Conservation (phyloP, 2,888 invertebrate genomes). For the Elmis aenea region DNA sequence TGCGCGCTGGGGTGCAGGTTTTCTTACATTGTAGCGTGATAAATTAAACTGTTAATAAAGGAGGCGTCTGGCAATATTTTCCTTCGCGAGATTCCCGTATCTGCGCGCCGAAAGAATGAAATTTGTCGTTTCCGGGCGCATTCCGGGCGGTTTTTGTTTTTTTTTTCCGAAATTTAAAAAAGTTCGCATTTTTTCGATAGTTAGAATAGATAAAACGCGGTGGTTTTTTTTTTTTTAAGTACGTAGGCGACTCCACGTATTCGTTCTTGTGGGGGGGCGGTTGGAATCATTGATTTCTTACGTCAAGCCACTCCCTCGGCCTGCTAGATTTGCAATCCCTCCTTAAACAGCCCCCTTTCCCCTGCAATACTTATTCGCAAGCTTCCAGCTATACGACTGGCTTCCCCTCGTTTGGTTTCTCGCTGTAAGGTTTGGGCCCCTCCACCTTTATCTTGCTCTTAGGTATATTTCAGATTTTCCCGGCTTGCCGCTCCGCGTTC, state of each 20-base stretch:
- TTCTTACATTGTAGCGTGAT: constrained; percentile 27
- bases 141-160: too few relatives aligned
- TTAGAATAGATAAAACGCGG: background rate
- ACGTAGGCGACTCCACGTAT: constrained; percentile 1
- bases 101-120: too few relatives aligned
- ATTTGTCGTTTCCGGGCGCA: too few relatives aligned
- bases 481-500: constrained; percentile 14
- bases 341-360: constrained; percentile 31
- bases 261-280: constrained; percentile 13
- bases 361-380: constrained; percentile 20
- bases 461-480: constrained; percentile 21
- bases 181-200: background rate
- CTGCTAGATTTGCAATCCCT: constrained; percentile 31
- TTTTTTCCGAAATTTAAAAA: background rate
- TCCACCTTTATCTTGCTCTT: constrained; percentile 18
- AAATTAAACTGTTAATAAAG: too few relatives aligned
- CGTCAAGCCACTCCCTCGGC: constrained; percentile 40
- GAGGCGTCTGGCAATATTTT: background rate
- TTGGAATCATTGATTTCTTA: constrained; percentile 43
- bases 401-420: constrained; percentile 21
- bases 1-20: constrained; percentile 29
- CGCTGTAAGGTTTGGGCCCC: constrained; percentile 18
- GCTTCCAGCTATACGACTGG: constrained; percentile 15
- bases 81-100: background rate
- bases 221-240: too few relatives aligned